Conservation (phyloP, 2,888 invertebrate genomes). For the Timema cristinae region DNA sequence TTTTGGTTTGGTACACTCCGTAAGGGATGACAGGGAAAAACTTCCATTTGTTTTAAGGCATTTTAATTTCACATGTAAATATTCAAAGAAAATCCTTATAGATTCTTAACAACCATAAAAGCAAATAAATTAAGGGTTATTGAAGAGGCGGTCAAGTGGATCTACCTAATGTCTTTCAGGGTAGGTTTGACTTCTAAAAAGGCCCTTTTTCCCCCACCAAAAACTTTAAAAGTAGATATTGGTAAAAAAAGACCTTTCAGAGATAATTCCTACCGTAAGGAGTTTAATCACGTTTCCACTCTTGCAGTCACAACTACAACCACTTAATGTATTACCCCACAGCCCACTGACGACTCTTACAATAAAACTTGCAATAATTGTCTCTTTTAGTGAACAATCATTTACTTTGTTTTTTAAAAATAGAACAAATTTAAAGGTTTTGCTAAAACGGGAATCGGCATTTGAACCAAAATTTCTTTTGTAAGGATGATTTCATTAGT, state of each 20-base stretch:
- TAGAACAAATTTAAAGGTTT: not conserved
- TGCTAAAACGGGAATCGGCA: not conserved
- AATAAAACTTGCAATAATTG: constrained; percentile 19
- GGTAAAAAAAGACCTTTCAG: too few relatives aligned
- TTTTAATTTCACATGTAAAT: too few relatives aligned
- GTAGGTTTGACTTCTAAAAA: too few relatives aligned
- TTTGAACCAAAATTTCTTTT: too few relatives aligned
- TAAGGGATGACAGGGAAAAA: constrained; percentile 16
- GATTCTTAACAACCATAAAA: constrained; percentile 22
- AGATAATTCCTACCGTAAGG: too few relatives aligned
- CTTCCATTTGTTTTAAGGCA: too few relatives aligned
- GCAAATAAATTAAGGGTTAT: constrained; percentile 9
- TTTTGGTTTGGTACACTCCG: constrained; percentile 10
- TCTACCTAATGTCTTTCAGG: too few relatives aligned
- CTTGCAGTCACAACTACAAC: constrained; percentile 6
- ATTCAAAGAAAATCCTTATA: too few relatives aligned
- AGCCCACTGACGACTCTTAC: constrained; percentile 22
- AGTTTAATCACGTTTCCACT: constrained; percentile 24
- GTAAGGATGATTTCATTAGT: too few relatives aligned
- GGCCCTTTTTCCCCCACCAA: too few relatives aligned
- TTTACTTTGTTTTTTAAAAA: not conserved
- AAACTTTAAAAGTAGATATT: too few relatives aligned
- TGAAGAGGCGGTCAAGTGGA: constrained; percentile 9
- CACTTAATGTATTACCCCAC: constrained; percentile 16
- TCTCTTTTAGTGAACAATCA: not conserved